Evolutionary conservation across 2,113 vertebrate genomes (phyloP).

Genomic region (Myrmecophaga tridactyla): DNA sequence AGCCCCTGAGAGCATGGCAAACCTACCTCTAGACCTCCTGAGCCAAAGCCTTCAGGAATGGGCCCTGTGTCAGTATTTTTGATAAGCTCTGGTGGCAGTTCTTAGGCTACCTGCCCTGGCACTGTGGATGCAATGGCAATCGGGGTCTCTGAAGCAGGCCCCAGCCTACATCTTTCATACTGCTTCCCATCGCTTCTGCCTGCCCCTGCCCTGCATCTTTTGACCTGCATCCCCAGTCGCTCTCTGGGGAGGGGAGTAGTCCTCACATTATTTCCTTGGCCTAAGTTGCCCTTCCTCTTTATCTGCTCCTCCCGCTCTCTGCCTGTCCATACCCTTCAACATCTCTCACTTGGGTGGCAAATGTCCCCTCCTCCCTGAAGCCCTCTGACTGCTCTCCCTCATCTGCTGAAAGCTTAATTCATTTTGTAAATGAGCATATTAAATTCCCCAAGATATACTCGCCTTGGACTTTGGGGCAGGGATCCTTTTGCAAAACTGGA

Average conservation of each 20-base stretch:
- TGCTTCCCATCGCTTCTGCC: not conserved
- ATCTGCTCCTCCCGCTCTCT: not conserved
- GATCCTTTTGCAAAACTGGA: not conserved
- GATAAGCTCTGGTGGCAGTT: not conserved
- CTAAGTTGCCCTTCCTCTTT: not conserved
- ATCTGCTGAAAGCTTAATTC: not conserved
- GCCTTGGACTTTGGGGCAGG: not conserved
- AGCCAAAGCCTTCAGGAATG: not conserved
- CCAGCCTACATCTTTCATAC: not conserved
- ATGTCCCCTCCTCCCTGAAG: not conserved
- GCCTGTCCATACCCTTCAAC: not conserved
- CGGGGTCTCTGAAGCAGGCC: not conserved
- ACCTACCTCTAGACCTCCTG: not conserved
- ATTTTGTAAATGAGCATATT: not conserved
- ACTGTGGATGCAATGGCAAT: not conserved
- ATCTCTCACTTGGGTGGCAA: not conserved
- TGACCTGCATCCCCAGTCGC: not conserved
- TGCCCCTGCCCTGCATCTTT: not conserved
- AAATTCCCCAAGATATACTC: not conserved
- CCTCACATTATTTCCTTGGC: not conserved
- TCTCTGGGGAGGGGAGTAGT: not conserved
- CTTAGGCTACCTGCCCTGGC: not conserved
- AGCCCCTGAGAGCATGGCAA: accelerated
- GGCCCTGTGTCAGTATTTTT: not conserved
- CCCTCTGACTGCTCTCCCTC: not conserved